Evolutionary conservation across 2,797 vertebrate species (phyloP).

Genomic region (Enteromius unitaeniatus): DNA sequence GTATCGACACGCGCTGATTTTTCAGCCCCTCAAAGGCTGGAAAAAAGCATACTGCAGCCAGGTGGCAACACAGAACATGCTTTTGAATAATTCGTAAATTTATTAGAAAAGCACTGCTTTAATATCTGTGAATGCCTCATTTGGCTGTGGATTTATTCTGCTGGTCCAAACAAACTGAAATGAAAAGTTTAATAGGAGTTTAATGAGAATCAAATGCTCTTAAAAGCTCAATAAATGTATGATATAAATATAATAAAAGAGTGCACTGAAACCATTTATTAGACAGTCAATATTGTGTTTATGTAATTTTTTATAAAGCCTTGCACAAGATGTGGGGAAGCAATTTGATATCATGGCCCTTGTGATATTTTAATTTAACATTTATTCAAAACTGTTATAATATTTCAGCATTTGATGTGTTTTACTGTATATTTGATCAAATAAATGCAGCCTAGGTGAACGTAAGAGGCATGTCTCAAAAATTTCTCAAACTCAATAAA

Average conservation of each 20-base stretch:
- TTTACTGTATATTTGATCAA: neutral
- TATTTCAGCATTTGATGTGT: neutral
- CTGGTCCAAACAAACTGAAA: conserved; percentile 13
- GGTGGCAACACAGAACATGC: conserved; percentile 42
- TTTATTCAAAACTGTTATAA: neutral
- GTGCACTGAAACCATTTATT: neutral
- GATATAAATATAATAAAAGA: neutral
- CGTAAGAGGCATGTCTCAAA: neutral
- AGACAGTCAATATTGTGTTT: neutral
- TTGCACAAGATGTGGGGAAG: neutral
- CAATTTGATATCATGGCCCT: neutral
- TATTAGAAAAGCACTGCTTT: conserved; percentile 27
- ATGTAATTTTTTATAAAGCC: neutral
- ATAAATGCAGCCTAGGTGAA: neutral
- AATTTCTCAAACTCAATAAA: neutral
- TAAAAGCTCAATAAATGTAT: conserved; percentile 4
- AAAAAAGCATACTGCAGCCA: conserved; percentile 46
- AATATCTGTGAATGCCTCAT: conserved; percentile 17
- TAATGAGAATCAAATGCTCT: neutral
- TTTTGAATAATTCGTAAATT: conserved; percentile 53
- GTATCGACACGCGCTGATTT: conserved; percentile 44
- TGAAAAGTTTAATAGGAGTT: conserved; percentile 6
- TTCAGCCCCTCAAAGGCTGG: conserved; percentile 42
- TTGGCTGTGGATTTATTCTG: conserved; percentile 18
- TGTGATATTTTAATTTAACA: neutral